phyloP scores from a whole-genome alignment of 2,797 vertebrate genomes.

The Xenopus petersii region DNA sequence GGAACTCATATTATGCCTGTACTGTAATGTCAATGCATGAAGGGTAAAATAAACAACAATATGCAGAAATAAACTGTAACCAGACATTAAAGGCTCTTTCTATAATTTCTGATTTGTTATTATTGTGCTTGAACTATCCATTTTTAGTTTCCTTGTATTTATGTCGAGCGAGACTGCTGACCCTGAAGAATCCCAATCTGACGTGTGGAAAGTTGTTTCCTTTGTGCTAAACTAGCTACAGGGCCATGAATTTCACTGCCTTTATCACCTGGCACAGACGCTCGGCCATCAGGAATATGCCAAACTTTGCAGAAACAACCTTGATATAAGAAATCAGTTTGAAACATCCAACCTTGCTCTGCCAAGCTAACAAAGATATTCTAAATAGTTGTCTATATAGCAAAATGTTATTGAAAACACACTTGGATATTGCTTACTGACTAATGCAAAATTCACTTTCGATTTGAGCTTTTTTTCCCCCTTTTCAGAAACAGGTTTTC shows the following conservation, averaged over 20 bases:
- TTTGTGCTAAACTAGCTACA: neutral
- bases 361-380: neutral
- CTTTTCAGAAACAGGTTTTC: conserved; percentile 43
- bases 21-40: no score
- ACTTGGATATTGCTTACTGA: neutral
- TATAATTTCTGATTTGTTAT: neutral
- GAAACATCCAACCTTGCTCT: neutral
- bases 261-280: conserved; percentile 2
- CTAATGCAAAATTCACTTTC: conserved; percentile 12
- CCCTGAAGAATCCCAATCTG: neutral
- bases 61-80: neutral
- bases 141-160: neutral
- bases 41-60: no score
- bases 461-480: conserved; percentile 6
- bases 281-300: neutral
- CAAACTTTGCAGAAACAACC: neutral
- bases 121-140: neutral
- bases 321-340: neutral
- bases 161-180: neutral
- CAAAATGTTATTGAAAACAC: neutral
- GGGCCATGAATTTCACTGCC: neutral
- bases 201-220: conserved; percentile 5
- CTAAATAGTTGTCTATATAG: conserved; percentile 5
- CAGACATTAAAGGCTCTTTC: neutral
- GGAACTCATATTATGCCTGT: no score